Percentiles rank a stretch among this genome's conserved stretches.
Evolutionary conservation across 35 echinoderm and acorn worm genomes (phyloP).

Genomic region (Nesometra sesokonis): DNA sequence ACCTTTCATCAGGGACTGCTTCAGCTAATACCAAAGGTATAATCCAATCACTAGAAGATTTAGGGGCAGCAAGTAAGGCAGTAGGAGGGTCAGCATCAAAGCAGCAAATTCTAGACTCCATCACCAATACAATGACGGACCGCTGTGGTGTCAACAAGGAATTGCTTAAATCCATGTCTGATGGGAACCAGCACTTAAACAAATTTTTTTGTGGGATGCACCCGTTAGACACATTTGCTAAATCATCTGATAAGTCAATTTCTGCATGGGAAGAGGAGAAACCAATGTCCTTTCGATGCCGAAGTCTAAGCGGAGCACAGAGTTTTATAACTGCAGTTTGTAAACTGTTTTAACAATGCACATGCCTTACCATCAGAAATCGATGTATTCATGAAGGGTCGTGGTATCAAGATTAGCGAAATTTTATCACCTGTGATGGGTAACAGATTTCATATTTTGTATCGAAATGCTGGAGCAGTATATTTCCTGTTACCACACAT

Average conservation of each 20-base stretch:
- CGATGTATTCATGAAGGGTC: background rate
- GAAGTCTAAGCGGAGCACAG: background rate
- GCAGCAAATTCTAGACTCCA: background rate
- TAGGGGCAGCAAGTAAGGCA: too few species aligned
- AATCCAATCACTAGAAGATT: too few species aligned
- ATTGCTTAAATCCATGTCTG: background rate
- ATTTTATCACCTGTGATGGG: background rate
- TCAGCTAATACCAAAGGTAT: too few species aligned
- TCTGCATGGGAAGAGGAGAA: background rate
- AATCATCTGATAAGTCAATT: background rate
- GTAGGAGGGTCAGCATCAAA: background rate
- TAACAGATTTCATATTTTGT: conserved; percentile 1
- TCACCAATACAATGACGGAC: conserved; percentile 12
- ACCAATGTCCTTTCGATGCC: background rate
- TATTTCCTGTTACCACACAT: conserved; percentile 1
- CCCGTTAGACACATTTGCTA: conserved; percentile 8
- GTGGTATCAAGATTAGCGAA: background rate
- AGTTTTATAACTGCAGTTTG: background rate
- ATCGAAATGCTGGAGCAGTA: background rate
- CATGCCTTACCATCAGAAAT: background rate
- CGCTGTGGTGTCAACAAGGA: conserved; percentile 3
- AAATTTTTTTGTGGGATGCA: conserved; percentile 21
- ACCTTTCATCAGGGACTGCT: too few species aligned
- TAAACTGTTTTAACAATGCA: background rate
- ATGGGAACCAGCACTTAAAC: background rate